These are phyloP conservation scores for Sphenodon punctatus DNA, from an alignment of 2,797 vertebrate genomes.

Conservation along the genomic window DNA sequence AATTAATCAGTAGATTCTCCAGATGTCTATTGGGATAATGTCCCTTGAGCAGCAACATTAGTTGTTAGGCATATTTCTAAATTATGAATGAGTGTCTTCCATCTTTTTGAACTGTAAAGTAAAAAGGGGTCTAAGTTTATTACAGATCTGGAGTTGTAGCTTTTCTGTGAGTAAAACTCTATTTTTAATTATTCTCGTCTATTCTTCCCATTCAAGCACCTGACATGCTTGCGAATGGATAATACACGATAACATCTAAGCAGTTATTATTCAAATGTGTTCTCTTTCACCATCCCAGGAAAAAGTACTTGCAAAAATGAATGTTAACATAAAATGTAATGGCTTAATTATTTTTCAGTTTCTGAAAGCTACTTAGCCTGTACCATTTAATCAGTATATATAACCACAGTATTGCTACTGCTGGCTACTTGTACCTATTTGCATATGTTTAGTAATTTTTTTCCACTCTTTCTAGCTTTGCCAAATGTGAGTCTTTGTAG, in stretches of 20 bases:
- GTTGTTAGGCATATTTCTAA: slow-evolving; percentile 36
- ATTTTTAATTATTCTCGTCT: slow-evolving; percentile 53
- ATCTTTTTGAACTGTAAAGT: slow-evolving; percentile 29
- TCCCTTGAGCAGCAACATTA: slow-evolving; percentile 57
- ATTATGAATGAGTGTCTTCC: slow-evolving; percentile 43
- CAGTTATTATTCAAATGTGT: slow-evolving; percentile 45
- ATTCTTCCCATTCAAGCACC: slow-evolving; percentile 40
- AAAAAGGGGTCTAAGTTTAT: slow-evolving; percentile 39
- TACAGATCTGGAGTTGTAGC: slow-evolving; percentile 12
- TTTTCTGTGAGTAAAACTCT: slow-evolving; percentile 55
- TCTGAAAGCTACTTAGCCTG: slow-evolving; percentile 36
- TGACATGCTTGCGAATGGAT: slow-evolving; percentile 36
- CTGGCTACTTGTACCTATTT: background rate
- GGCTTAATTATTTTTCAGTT: slow-evolving; percentile 20
- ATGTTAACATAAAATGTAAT: slow-evolving; percentile 12
- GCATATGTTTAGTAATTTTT: background rate
- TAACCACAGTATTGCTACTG: background rate
- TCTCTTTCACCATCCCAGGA: slow-evolving; percentile 3
- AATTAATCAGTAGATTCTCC: slow-evolving; percentile 74
- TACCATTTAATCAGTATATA: no score
- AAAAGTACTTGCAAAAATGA: slow-evolving; percentile 46
- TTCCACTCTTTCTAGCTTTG: background rate
- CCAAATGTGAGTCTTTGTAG: background rate
- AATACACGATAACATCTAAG: slow-evolving; percentile 60
- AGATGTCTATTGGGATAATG: slow-evolving; percentile 71